Base-by-base conservation (phyloP, 2,113 vertebrate species). In the Dasyornis broadbenti region DNA sequence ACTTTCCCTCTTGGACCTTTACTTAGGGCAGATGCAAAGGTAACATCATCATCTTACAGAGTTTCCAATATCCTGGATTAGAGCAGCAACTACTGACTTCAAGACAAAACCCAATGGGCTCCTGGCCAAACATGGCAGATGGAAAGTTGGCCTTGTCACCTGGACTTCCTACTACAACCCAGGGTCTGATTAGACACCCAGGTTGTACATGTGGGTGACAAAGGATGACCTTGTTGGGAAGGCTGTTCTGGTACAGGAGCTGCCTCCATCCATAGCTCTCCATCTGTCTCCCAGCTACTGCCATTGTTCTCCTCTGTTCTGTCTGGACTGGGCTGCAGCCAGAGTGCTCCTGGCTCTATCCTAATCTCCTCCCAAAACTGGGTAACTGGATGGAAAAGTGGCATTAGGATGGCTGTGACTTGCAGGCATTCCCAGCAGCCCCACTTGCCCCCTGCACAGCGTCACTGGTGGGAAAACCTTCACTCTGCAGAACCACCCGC, bases 361-460 rank as follows among this genome's bases (percentile, higher is more conserved):
- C 77, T 82, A 27, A 79, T 76, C 77, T 86, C 79, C 56, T 86
- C 64, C 0, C 19, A 64, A 75, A 89, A 59, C 30, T 60, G 68
- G 79, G 56, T 72, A 60, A 80, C 30, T 64, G 83, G 69, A 70
- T 65, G 3, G 1, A 49, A 39, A 35, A 44, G 69, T n/a, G 86
- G 64, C 69, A 75, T 37, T 81, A 75, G 53, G 57, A 19, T n/a
- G 80, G 37, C 60, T 79, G 37, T 84, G 60, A 86, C 66, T 52
- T 84, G 60, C 60, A 75, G 65, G 35, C n/a, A 15, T 22, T 23
- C 70, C 69, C 54, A 6, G 2, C 0, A 1, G n/a, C n/a, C 21
- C 39, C 1, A 1, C 37, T 50, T 0, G 0, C 3, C 18, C 47
- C 21, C n/a, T 10, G 6, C 2, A 0, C 49, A 52, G 49, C 79